These are phyloP conservation scores for Lycia hirtaria DNA, from an alignment of 2,888 invertebrate species.

Conservation along the genomic window DNA sequence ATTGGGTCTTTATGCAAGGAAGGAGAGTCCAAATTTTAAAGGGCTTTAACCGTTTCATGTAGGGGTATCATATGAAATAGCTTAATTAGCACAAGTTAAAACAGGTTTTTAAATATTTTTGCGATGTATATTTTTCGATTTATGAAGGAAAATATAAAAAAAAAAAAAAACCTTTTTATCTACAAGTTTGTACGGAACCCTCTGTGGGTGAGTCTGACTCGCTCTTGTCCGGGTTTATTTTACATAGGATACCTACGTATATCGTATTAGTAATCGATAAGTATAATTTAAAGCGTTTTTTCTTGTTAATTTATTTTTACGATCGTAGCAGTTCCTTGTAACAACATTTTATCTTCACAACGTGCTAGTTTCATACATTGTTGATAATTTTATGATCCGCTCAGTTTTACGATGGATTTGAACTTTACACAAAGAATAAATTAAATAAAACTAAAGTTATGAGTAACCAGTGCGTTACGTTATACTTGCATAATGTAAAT, in stretches of 20 bases:
- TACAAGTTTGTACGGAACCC: too few relatives aligned
- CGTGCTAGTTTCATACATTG: conserved; percentile 14
- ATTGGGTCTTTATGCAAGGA: too few relatives aligned
- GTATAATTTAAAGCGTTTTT: conserved; percentile 2
- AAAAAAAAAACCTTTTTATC: too few relatives aligned
- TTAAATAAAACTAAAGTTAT: conserved; percentile 23
- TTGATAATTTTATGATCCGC: conserved; percentile 17
- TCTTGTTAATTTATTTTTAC: conserved; percentile 5
- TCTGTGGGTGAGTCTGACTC: too few relatives aligned
- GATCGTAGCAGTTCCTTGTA: conserved; percentile 5
- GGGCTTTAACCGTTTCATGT: too few relatives aligned
- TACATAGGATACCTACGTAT: background rate
- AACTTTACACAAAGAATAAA: conserved; percentile 29
- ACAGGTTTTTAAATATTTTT: too few relatives aligned
- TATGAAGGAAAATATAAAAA: too few relatives aligned
- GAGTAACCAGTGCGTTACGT: conserved; percentile 10
- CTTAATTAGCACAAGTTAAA: too few relatives aligned
- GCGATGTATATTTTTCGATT: too few relatives aligned
- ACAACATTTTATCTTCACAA: conserved; percentile 6
- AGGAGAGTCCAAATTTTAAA: too few relatives aligned
- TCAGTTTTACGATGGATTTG: conserved; percentile 20
- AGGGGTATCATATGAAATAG: too few relatives aligned
- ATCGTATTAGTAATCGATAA: conserved; percentile 3
- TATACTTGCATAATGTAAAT: conserved; percentile 1
- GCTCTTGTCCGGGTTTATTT: too few relatives aligned